phyloP scores from a whole-genome alignment of 2,113 vertebrate species.

The Scopus umbretta region DNA sequence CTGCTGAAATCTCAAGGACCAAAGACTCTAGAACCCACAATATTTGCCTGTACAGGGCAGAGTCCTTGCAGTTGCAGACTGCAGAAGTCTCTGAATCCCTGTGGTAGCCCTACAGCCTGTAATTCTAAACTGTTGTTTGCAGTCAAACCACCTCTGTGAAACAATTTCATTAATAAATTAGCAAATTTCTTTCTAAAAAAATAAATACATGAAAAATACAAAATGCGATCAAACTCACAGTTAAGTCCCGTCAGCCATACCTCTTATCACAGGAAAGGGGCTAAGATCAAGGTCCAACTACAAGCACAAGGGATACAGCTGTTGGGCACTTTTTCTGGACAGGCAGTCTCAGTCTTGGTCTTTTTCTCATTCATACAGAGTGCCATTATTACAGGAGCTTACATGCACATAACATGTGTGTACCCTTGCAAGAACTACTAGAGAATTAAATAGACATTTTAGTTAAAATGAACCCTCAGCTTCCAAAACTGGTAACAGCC shows the following conservation, averaged over 20 bases:
- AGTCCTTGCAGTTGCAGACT: background rate
- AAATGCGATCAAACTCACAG: background rate
- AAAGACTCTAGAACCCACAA: background rate
- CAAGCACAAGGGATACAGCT: background rate
- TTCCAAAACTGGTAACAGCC: background rate
- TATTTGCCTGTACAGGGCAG: background rate
- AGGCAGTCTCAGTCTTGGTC: background rate
- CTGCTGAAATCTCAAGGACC: background rate
- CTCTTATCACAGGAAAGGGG: background rate
- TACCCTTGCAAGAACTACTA: background rate
- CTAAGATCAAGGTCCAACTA: background rate
- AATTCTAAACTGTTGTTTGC: background rate
- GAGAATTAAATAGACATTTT: background rate
- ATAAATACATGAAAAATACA: background rate
- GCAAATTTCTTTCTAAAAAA: background rate
- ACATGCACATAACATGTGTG: rapidly evolving
- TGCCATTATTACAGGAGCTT: background rate
- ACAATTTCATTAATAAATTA: background rate
- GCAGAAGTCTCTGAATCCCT: background rate
- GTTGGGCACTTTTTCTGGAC: background rate
- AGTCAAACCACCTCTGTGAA: background rate
- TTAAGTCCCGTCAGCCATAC: background rate
- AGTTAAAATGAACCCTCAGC: background rate
- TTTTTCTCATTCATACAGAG: background rate
- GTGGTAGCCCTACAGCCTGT: background rate